Evolutionary conservation across 2,888 invertebrate species (phyloP).

Genomic region (Diloba caeruleocephala): DNA sequence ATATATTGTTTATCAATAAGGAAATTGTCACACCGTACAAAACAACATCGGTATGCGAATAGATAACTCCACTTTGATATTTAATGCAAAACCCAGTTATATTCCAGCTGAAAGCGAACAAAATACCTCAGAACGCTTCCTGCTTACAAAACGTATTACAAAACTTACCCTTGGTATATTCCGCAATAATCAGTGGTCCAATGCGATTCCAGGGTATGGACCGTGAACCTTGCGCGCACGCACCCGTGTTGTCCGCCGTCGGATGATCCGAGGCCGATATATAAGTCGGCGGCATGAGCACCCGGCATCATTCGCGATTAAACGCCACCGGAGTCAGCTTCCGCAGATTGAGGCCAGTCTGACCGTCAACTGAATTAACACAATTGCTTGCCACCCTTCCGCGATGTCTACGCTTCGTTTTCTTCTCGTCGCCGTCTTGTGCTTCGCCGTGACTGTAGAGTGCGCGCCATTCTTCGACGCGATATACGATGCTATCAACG

Average conservation of each 20-base stretch:
- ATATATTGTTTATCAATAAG: slow-evolving; percentile 46
- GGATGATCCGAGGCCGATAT: slow-evolving; percentile 88
- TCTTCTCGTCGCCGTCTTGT: slow-evolving; percentile 63
- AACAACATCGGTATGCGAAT: slow-evolving; percentile 41
- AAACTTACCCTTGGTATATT: slow-evolving; percentile 71
- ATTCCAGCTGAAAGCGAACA: slow-evolving; percentile 52
- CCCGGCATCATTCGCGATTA: slow-evolving; percentile 86
- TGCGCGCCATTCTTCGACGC: slow-evolving; percentile 84
- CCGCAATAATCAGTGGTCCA: slow-evolving; percentile 66
- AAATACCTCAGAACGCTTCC: slow-evolving; percentile 63
- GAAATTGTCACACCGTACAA: slow-evolving; percentile 39
- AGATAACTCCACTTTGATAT: slow-evolving; percentile 51
- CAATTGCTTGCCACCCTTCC: slow-evolving; percentile 83
- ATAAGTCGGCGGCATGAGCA: slow-evolving; percentile 80
- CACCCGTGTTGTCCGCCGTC: slow-evolving; percentile 76
- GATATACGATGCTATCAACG: slow-evolving; percentile 81
- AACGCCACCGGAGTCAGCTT: slow-evolving; percentile 80
- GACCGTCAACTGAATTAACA: slow-evolving; percentile 83
- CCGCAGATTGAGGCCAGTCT: slow-evolving; percentile 80
- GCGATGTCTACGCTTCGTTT: slow-evolving; percentile 75
- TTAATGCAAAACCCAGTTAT: slow-evolving; percentile 55
- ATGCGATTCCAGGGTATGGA: slow-evolving; percentile 82
- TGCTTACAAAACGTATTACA: slow-evolving; percentile 68
- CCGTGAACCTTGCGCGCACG: slow-evolving; percentile 85
- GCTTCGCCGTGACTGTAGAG: slow-evolving; percentile 60